Base-by-base conservation (phyloP, 1,140 invertebrate genomes). In the Apis florea region DNA sequence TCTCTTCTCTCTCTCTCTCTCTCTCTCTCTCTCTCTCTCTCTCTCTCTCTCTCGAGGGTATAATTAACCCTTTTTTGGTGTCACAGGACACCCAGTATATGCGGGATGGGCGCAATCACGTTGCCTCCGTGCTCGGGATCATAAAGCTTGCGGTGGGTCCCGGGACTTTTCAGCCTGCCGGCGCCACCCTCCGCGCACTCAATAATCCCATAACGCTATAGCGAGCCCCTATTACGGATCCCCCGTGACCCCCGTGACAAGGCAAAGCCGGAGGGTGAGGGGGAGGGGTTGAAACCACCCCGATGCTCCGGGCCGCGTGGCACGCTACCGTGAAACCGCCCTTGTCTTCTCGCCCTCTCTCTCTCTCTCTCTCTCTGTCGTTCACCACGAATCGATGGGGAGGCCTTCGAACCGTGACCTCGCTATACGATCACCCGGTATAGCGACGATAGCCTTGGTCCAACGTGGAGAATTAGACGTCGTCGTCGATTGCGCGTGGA, bases 61-160 rank as follows among this genome's bases (percentile, higher is more conserved):
- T 40, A 40, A 40, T 40, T 40, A 40, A 6, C 31, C 31, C 31
- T 40, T 40, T n/a, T 40, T 40, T 40, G 31, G 31, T 6, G 31
- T 40, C 24, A 63, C 2, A 31, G 17, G 74, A 69, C 9, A 79
- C 69, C 76, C 64, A 71, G 31, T 69, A 70, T 73, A 77, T 59
- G 73, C 10, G 26, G 53, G 68, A 31, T 19, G 53, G 68, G 82
- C 47, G 59, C 66, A 79, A 72, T 83, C 79, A 71, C 77, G 87
- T 68, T 69, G 75, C 79, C 59, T 64, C 63, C 79, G 79, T 67
- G 63, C 71, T 66, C 53, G 79, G 89, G 83, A 91, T 92, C 89
- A 89, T 90, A 91, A 91, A 89, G 86, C 86, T 80, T 91, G 90
- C 88, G 88, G 87, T 86, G 84, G 85, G 90, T 91, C 89, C 91